Conservation (phyloP, 1,140 invertebrate genomes). For the Popillia japonica region DNA sequence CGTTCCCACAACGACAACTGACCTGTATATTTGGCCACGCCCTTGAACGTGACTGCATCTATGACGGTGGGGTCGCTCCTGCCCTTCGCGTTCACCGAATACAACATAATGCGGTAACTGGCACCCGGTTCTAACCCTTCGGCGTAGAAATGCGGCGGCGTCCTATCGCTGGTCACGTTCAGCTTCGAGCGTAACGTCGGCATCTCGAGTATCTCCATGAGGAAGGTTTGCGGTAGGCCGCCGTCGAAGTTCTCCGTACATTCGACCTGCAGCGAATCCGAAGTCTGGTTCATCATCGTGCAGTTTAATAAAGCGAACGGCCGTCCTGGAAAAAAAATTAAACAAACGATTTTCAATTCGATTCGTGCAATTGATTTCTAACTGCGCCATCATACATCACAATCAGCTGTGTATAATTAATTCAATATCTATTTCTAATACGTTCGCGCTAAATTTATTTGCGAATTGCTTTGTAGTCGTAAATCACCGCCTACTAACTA, state of each 20-base stretch:
- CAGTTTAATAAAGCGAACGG: constrained; percentile 89
- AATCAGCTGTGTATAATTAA: no score
- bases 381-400: no score
- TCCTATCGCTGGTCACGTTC: constrained; percentile 60
- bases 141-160: constrained; percentile 75
- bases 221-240: constrained; percentile 80
- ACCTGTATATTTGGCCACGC: constrained; percentile 77
- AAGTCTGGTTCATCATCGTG: constrained; percentile 86
- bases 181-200: constrained; percentile 61
- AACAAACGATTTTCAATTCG: no score
- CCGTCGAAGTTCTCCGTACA: constrained; percentile 87
- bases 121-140: constrained; percentile 78
- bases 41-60: constrained; percentile 82
- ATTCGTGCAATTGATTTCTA: no score
- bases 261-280: constrained; percentile 79
- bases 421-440: no score
- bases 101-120: constrained; percentile 79
- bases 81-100: constrained; percentile 86
- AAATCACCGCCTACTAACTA: no score
- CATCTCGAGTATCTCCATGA: constrained; percentile 77
- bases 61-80: constrained; percentile 81
- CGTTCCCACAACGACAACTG: constrained; percentile 56
- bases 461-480: no score
- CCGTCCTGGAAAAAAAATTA: constrained; percentile 77
- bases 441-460: no score